Base-by-base conservation (phyloP, 2,888 invertebrate species). In the Limnephilus auricula region DNA sequence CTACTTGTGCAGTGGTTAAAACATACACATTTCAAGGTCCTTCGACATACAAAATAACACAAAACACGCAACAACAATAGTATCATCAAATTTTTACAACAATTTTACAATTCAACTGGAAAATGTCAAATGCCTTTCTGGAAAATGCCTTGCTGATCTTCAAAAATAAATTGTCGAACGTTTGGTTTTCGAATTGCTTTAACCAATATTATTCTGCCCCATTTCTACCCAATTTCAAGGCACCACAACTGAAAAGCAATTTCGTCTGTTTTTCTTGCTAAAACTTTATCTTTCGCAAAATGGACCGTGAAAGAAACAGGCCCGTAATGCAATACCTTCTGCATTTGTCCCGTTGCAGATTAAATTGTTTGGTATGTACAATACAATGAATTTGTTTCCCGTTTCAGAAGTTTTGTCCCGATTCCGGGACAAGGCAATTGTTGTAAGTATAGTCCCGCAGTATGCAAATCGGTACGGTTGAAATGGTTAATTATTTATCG, bases 391-490 rank as follows among this genome's bases (percentile, higher is more conserved):
- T 88, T 88, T 88, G 31, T 88, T 78, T 88, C 78, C n/a, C 34
- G 34, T 88, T 88, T 78, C 65, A 78, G 34, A 88, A 88, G 87
- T 88, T 88, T 88, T 34, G 78, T 37, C 25, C 5, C 78, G 78
- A 32, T 85, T 40, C 45, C 12, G 30, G 85, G n/a, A n/a, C 13
- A 40, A 65, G 65, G n/a, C 84, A 15, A 45, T n/a, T 65, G 25
- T 65, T n/a, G 25, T n/a, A 65, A 9, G 65, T 65, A 65, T 25
- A 65, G 65, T n/a, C 25, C 65, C 65, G 79, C 25, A 25, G 37
- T 25, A 88, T 88, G 87, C 87, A 88, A 88, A 88, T 88, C 79
- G 79, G 87, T n/a, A 32, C 78, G 34, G 45, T 86, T 34, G 78
- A 88, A 88, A 78, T 45, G 40, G 40, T 37, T 85, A 34, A 40